Conservation (phyloP, 2,888 invertebrate genomes). For the Polymixis flavicincta region DNA sequence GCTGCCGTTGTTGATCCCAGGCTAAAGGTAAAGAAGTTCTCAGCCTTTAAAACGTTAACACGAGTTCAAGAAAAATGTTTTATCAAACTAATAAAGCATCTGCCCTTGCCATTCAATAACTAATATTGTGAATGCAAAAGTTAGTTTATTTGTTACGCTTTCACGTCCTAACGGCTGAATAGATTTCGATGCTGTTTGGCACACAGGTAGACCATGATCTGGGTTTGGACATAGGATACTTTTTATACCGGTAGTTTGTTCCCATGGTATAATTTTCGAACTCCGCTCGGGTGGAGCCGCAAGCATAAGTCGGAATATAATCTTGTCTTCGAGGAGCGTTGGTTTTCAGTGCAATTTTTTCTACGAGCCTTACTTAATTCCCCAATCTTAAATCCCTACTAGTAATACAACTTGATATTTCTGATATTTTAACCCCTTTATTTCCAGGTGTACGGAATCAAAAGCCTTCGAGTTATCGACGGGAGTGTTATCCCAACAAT, state of each 20-base stretch:
- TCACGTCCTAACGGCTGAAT: too few species aligned
- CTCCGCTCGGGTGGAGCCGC: too few species aligned
- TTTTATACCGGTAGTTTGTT: too few species aligned
- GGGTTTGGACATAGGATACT: too few species aligned
- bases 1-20: constrained; percentile 93
- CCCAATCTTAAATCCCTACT: too few species aligned
- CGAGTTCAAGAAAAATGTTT: background rate
- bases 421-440: background rate
- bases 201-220: too few species aligned
- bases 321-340: background rate
- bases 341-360: background rate
- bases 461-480: constrained; percentile 94
- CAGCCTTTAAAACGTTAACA: background rate
- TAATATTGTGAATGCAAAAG: too few species aligned
- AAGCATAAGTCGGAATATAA: background rate
- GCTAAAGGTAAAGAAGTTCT: constrained; percentile 81
- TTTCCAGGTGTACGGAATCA: constrained; percentile 92
- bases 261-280: too few species aligned
- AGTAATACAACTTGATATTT: background rate
- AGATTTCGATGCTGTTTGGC: too few species aligned
- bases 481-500: constrained; percentile 96
- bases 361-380: too few species aligned
- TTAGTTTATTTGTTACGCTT: too few species aligned
- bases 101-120: background rate
- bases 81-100: background rate